Evolutionary conservation across 2,113 vertebrate species (phyloP).

Genomic region (Globicephala melas): DNA sequence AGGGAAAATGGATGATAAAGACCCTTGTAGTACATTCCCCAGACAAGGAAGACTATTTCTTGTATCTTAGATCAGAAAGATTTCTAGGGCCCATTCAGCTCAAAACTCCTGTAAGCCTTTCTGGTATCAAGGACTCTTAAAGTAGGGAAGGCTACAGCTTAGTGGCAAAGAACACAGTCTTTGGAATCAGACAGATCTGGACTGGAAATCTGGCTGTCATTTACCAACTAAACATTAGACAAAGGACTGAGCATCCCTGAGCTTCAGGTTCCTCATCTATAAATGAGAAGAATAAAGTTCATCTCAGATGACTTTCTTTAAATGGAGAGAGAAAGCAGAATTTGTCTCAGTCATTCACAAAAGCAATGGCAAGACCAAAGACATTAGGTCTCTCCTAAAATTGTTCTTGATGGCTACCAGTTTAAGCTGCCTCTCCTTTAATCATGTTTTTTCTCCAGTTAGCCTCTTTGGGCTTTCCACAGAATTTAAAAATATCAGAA

Average conservation of each 20-base stretch:
- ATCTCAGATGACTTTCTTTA: constrained; percentile 2
- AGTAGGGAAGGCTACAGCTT: neutral
- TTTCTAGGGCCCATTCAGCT: neutral
- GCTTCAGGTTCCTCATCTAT: neutral
- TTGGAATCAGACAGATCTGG: neutral
- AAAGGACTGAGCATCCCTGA: neutral
- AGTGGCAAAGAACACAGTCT: neutral
- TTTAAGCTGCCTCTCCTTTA: neutral
- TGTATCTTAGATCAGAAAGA: neutral
- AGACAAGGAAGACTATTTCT: neutral
- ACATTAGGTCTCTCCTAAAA: neutral
- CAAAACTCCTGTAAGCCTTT: neutral
- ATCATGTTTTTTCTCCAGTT: neutral
- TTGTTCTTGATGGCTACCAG: neutral
- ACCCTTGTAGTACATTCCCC: neutral
- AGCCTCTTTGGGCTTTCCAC: constrained; percentile 15
- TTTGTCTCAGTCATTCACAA: neutral
- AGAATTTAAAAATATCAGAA: constrained; percentile 33
- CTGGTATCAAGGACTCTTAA: neutral
- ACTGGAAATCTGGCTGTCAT: neutral
- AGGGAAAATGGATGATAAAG: neutral
- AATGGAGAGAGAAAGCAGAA: neutral
- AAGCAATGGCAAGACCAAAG: neutral
- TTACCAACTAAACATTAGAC: neutral
- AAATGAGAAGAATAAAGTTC: neutral